Evolutionary conservation across 2,888 invertebrate species (phyloP), one percentile per base, ranked within the genome.

Genomic region (Petrophora chlorosata): DNA sequence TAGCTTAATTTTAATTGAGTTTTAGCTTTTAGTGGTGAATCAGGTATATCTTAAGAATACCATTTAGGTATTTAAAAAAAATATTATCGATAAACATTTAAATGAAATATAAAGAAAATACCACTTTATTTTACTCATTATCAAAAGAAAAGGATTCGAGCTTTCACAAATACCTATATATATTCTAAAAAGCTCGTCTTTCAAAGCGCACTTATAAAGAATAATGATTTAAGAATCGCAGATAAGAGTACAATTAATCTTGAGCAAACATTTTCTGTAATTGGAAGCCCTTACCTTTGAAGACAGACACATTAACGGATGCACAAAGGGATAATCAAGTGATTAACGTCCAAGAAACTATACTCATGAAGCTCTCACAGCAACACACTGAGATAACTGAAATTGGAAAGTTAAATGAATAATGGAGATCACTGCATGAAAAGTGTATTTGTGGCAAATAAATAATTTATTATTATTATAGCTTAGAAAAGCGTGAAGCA

Each of bases 161-260:
- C 16, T 33, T 40, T 33, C n/a, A 7, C 10, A 17, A 17, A 32
- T 33, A 32, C 23, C 8, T 13, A 14, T 30, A 47, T 33, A 39
- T 30, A 49, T 58, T 56, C 46, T 53, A 50, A 53, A 58, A 59
- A 58, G 53, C 59, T 55, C 54, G 35, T 54, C 43, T 56, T 62
- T 54, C 53, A 49, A 55, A 65, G 61, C 55, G 56, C 61, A 70
- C 63, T 53, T n/a, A 65, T 54, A 46, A 43, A 56, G 49, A 61
- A 60, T 23, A 47, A 34, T 61, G 63, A 67, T 67, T 67, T 52
- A 46, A 52, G 50, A 63, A 52, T 62, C 51, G 41, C 47, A 67
- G 67, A 67, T 72, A 70, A 73, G 59, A 66, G 61, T 66, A 70
- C 68, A 69, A 65, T 70, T 61, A 67, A 59, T 60, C 59, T 65